Evolutionary conservation across 2,113 vertebrate genomes (phyloP).

Genomic region (Vireo altiloquus): DNA sequence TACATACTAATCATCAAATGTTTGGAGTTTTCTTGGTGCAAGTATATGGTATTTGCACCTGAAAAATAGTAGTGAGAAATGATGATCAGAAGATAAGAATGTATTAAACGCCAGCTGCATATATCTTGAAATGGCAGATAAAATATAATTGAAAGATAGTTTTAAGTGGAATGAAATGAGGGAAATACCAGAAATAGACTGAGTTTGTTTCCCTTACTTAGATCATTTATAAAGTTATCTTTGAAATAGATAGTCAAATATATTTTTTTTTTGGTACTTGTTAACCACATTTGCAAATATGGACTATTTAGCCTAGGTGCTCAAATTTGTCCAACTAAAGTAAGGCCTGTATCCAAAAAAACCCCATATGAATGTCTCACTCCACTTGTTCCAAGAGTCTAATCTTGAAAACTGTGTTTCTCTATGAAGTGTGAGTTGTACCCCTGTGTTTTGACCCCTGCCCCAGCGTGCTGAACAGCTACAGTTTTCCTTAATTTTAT

Average conservation of each 20-base stretch:
- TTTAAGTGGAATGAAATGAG: background rate
- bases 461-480: background rate
- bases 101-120: background rate
- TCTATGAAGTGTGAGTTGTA: background rate
- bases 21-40: background rate
- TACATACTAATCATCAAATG: background rate
- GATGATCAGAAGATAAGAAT: background rate
- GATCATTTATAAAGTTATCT: no score
- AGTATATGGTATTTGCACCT: background rate
- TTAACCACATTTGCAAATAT: background rate
- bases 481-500: background rate
- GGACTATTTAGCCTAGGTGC: background rate
- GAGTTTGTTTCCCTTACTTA: background rate
- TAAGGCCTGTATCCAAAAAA: background rate
- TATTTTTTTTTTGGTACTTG: no score
- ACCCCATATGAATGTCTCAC: accelerated
- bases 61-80: background rate
- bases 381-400: background rate
- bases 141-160: background rate
- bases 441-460: background rate
- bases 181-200: background rate
- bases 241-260: no score
- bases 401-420: background rate
- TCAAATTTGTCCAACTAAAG: background rate
- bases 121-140: background rate